Evolutionary conservation across 2,888 invertebrate species (phyloP).

Genomic region (Allygus modestus): DNA sequence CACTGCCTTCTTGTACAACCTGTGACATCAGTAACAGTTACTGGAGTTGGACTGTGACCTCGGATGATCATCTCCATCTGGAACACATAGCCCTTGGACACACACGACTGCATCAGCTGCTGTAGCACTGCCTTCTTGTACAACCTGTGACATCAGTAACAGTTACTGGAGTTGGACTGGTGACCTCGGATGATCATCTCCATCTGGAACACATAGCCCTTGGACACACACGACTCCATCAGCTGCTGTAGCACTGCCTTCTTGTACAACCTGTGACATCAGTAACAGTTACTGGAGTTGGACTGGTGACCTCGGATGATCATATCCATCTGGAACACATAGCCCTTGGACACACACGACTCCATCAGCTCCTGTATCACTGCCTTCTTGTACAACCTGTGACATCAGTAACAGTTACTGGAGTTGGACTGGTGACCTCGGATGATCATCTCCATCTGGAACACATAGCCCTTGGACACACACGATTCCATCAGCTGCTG

Average conservation of each 20-base stretch:
- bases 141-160: no score
- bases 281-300: no score
- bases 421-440: conserved; percentile 91
- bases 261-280: conserved; percentile 92
- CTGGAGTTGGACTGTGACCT: no score
- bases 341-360: conserved; percentile 97
- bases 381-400: conserved; percentile 93
- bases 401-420: no score
- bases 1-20: conserved; percentile 94
- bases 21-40: no score
- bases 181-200: conserved; percentile 98
- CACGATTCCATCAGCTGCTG: conserved; percentile 92
- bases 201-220: conserved; percentile 99
- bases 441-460: conserved; percentile 99
- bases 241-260: conserved; percentile 92
- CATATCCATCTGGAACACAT: conserved; percentile 99
- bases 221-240: conserved; percentile 93
- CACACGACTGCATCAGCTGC: no score
- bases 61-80: no score
- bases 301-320: conserved; percentile 94
- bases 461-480: conserved; percentile 98
- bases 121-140: no score
- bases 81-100: no score
- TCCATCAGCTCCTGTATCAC: conserved; percentile 91
- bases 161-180: conserved; percentile 88